Conservation (phyloP, 2,797 vertebrate genomes). For the Percopsis omiscomaycus region DNA sequence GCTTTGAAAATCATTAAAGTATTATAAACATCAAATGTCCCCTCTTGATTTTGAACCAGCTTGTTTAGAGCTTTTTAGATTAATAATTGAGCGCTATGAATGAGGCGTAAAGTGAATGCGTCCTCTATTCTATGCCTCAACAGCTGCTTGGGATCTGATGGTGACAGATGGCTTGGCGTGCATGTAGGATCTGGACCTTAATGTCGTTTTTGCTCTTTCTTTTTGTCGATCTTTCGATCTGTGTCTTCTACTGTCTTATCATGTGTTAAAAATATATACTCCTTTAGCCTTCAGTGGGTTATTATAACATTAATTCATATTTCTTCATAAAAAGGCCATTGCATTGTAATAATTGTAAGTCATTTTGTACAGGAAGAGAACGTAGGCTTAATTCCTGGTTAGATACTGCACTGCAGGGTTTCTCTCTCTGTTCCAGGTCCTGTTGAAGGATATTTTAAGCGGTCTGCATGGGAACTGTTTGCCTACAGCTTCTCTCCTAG, state of each 20-base stretch:
- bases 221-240: conserved; percentile 7
- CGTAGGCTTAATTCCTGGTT: too few species aligned
- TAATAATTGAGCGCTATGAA: conserved; percentile 74
- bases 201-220: background rate
- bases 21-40: conserved; percentile 35
- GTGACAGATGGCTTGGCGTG: conserved; percentile 72
- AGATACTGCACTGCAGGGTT: too few species aligned
- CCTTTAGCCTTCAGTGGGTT: too few species aligned
- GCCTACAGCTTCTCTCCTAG: conserved; percentile 15
- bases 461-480: conserved; percentile 25
- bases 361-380: too few species aligned
- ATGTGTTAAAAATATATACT: too few species aligned
- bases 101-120: conserved; percentile 32
- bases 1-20: background rate
- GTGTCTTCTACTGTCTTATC: background rate
- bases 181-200: conserved; percentile 35
- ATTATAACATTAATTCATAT: too few species aligned
- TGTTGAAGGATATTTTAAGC: conserved; percentile 48
- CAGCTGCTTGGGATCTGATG: conserved; percentile 72
- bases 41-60: conserved; percentile 36
- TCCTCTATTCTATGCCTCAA: conserved; percentile 56
- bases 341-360: too few species aligned
- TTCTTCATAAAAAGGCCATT: too few species aligned
- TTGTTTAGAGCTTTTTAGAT: conserved; percentile 48
- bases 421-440: too few species aligned